Evolutionary conservation across 1,140 invertebrate genomes (phyloP), one percentile per base, ranked within the genome.

Genomic region (Zophobas morio): DNA sequence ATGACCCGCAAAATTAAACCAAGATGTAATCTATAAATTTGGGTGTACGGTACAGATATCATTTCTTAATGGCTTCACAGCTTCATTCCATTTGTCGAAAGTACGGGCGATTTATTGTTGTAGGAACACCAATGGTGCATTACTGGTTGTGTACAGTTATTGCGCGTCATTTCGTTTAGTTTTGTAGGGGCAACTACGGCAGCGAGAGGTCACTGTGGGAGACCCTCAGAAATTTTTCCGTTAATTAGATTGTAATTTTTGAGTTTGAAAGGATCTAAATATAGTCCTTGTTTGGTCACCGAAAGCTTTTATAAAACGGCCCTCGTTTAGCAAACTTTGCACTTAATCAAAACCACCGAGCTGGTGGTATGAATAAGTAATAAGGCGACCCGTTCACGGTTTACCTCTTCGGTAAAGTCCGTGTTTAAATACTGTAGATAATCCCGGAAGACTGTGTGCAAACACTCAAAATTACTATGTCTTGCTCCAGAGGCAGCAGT

Each of bases 301-400:
- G 37, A 37, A 5, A 20, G 3, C n/a, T 51, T 2, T 20, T 39
- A 46, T 66, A 66, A 66, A 66, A 66, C 60, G 36, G 20, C 60
- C 60, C 60, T 20, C 60, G 60, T 66, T 66, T 66, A 54, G 49
- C 54, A 73, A 53, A 73, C 49, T 73, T 54, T 49, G 54, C 71
- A 73, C 71, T 73, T 73, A 73, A 73, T 73, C 71, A 54, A 73
- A 73, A 73, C 71, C 71, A 54, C 71, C 54, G 71, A 73, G 51
- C 39, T 53, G 47, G 33, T 56, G 47, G 49, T 51, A 73, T 73
- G 71, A 73, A 73, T 73, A 73, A 73, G 39, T 56, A 54, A 73
- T 73, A 53, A 56, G 71, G 35, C 37, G 71, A 54, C 71, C 51
- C 54, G 71, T 73, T 73, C 71, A 54, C 71, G 54, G 54, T 73